A percentile compares a stretch with the other conserved stretches of the same genome.
Evolutionary conservation across 2,797 vertebrate genomes (phyloP).

Genomic region (Atherinosoma microstoma): DNA sequence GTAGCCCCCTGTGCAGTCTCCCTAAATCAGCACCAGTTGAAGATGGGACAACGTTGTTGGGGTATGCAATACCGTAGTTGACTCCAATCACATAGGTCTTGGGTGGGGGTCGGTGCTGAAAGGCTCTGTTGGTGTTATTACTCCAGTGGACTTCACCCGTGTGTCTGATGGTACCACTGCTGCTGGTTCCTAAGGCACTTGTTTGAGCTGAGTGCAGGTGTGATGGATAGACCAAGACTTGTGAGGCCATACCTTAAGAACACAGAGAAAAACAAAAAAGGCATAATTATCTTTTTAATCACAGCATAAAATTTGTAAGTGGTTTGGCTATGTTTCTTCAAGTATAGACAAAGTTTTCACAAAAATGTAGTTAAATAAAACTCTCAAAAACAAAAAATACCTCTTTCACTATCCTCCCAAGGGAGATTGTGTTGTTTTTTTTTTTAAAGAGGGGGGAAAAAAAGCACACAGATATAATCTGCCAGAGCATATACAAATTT

Average conservation of each 20-base stretch:
- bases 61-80: conserved; percentile 90
- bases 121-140: conserved; percentile 90
- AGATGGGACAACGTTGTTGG: conserved; percentile 86
- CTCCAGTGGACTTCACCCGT: conserved; percentile 54
- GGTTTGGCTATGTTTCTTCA: no score
- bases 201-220: conserved; percentile 97
- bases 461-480: conserved; percentile 9
- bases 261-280: conserved; percentile 7
- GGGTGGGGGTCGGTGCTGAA: conserved; percentile 87
- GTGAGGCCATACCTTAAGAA: conserved; percentile 95
- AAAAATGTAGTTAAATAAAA: no score
- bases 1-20: conserved; percentile 78
- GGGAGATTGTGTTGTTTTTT: neutral
- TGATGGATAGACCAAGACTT: conserved; percentile 96
- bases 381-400: neutral
- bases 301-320: no score
- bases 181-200: conserved; percentile 99
- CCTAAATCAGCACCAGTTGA: conserved; percentile 83
- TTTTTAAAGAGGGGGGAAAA: conserved; percentile 9
- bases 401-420: neutral
- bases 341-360: no score
- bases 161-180: conserved; percentile 81
- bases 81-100: conserved; percentile 92
- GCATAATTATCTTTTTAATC: neutral
- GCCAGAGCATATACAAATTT: conserved; percentile 19